Percentiles rank a stretch among this genome's conserved stretches.
Evolutionary conservation across 2,113 vertebrate genomes (phyloP).

Genomic region (Garra rufa): DNA sequence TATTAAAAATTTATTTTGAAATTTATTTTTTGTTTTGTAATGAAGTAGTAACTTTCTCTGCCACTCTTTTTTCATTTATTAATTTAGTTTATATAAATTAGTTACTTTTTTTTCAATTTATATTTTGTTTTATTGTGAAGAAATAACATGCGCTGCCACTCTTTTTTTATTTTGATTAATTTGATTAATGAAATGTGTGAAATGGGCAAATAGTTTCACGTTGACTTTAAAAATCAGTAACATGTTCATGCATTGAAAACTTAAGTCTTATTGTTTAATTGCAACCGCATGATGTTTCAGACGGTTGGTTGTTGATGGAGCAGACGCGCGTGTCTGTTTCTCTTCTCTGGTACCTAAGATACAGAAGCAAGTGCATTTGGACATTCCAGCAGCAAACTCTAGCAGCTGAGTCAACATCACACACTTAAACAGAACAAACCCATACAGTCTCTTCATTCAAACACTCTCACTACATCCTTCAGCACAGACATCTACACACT

Average conservation of each 20-base stretch:
- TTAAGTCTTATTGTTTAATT: background rate
- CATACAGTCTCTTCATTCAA: conserved; percentile 33
- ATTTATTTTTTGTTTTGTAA: too few species aligned
- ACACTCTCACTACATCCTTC: background rate
- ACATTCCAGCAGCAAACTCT: conserved; percentile 76
- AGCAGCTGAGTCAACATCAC: conserved; percentile 87
- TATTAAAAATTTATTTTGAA: too few species aligned
- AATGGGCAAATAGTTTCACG: background rate
- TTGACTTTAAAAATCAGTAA: background rate
- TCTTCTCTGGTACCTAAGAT: conserved; percentile 74
- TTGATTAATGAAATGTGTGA: background rate
- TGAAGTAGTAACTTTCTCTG: too few species aligned
- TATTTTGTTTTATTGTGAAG: too few species aligned
- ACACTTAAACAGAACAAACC: conserved; percentile 73
- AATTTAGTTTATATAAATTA: too few species aligned
- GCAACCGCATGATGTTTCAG: background rate
- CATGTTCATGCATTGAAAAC: background rate
- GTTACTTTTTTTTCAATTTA: too few species aligned
- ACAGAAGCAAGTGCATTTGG: conserved; percentile 70
- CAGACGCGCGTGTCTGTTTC: conserved; percentile 62
- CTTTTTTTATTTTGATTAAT: too few species aligned
- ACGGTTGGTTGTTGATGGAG: background rate
- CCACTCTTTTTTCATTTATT: too few species aligned
- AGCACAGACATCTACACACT: conserved; percentile 33
- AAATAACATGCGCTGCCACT: too few species aligned